Evolutionary conservation across 2,113 vertebrate genomes (phyloP).

Genomic region (Neodontobutis hainanensis): DNA sequence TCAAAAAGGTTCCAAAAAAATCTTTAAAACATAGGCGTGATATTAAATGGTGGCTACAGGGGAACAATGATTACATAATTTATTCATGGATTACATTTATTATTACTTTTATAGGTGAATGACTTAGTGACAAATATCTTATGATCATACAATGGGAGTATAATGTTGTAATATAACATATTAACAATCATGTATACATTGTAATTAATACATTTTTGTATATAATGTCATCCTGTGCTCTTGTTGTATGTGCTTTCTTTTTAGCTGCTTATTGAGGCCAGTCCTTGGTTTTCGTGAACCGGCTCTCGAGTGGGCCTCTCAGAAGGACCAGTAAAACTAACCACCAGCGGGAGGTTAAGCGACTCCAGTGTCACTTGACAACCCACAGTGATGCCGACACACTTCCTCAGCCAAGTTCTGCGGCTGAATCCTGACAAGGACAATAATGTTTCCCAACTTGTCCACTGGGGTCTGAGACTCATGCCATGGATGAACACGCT

Average conservation of each 20-base stretch:
- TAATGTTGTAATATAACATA: conserved; percentile 2
- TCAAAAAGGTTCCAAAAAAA: no score
- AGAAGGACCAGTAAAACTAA: conserved; percentile 62
- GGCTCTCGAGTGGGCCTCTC: conserved; percentile 48
- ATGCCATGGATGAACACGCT: conserved; percentile 65
- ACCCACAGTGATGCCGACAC: conserved; percentile 65
- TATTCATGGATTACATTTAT: not conserved
- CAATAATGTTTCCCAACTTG: conserved; percentile 63
- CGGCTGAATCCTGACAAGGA: conserved; percentile 58
- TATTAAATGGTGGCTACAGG: no score
- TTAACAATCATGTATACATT: conserved; percentile 9
- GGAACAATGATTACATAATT: no score
- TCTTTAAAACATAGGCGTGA: no score
- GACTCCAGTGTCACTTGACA: conserved; percentile 65
- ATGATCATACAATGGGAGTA: no score
- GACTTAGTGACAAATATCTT: no score
- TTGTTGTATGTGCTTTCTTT: conserved; percentile 55
- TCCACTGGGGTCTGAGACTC: conserved; percentile 64
- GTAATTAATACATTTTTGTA: not conserved
- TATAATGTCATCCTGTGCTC: conserved; percentile 42
- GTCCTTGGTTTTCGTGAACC: conserved; percentile 35
- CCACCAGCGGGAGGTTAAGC: conserved; percentile 66
- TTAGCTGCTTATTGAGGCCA: conserved; percentile 56
- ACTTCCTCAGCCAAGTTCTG: conserved; percentile 69
- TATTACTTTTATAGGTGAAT: not conserved